Conservation (phyloP, 1,140 invertebrate genomes). For the Sogatella furcifera region DNA sequence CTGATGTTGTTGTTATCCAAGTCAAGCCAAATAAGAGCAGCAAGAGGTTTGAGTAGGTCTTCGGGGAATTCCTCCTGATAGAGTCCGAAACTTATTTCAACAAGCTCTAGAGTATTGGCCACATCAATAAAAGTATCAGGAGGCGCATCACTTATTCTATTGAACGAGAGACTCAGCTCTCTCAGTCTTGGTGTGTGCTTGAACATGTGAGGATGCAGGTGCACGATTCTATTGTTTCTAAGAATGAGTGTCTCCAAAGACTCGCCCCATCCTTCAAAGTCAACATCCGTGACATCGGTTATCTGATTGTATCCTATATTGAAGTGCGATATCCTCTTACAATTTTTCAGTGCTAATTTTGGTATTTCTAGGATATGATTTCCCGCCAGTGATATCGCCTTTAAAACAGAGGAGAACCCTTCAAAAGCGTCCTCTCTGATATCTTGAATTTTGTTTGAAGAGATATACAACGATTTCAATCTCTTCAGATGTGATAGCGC, state of each 20-base stretch:
- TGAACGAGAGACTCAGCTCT: slow-evolving; percentile 81
- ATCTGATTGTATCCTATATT: slow-evolving; percentile 83
- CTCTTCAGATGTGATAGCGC: slow-evolving; percentile 49
- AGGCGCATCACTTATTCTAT: slow-evolving; percentile 67
- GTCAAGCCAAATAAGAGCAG: slow-evolving; percentile 68
- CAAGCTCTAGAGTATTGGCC: slow-evolving; percentile 58
- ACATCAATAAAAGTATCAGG: slow-evolving; percentile 63
- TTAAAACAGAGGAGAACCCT: slow-evolving; percentile 46
- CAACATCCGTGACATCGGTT: slow-evolving; percentile 53
- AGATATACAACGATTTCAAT: slow-evolving; percentile 69
- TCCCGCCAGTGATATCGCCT: slow-evolving; percentile 66
- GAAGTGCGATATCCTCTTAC: slow-evolving; percentile 61
- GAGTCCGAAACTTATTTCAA: slow-evolving; percentile 77
- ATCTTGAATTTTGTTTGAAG: slow-evolving; percentile 59
- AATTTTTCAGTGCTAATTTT: slow-evolving; percentile 48
- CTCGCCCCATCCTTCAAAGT: slow-evolving; percentile 68
- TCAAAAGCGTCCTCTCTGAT: slow-evolving; percentile 41
- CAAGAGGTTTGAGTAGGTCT: slow-evolving; percentile 54
- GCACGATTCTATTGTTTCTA: slow-evolving; percentile 71
- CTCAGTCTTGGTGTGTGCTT: slow-evolving; percentile 53
- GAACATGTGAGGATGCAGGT: slow-evolving; percentile 62
- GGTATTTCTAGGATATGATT: slow-evolving; percentile 67
- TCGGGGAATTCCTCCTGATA: slow-evolving; percentile 66
- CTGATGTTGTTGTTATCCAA: slow-evolving; percentile 81
- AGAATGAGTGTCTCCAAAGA: slow-evolving; percentile 66